Evolutionary conservation across 92 coral and sea anemone genomes (phyloP).

Genomic region (Zoanthus gigantus): DNA sequence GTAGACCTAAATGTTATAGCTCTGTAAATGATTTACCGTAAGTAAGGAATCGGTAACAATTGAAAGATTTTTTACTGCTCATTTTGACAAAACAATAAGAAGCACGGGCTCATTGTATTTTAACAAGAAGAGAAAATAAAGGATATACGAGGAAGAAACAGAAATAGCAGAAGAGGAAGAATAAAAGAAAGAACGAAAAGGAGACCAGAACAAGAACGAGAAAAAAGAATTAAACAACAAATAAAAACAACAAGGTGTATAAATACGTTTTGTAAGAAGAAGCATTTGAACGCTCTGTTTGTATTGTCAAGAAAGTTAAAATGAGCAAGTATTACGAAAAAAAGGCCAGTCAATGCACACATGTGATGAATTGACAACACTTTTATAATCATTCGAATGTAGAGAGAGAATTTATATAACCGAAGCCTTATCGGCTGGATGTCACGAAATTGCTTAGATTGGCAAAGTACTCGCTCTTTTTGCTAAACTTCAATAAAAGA

Average conservation of each 20-base stretch:
- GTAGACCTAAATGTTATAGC: too few relatives aligned
- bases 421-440: conserved; percentile 12
- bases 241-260: not conserved
- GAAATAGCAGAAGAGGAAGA: not conserved
- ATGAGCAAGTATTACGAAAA: not conserved
- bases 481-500: not conserved
- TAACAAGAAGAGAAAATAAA: not conserved
- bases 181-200: not conserved
- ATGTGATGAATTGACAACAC: conserved; percentile 29
- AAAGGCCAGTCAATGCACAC: not conserved
- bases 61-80: too few relatives aligned
- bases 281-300: not conserved
- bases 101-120: too few relatives aligned
- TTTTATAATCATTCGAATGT: not conserved
- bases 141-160: not conserved
- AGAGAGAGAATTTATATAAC: not conserved
- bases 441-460: conserved; percentile 18
- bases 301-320: too few relatives aligned
- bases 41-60: too few relatives aligned
- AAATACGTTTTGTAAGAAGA: not conserved
- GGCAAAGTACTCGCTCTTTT: not conserved
- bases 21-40: too few relatives aligned
- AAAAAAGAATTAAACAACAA: not conserved
- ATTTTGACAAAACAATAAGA: too few relatives aligned
- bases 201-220: not conserved